A percentile compares a stretch with the other conserved stretches of the same genome.
Conservation (phyloP, 2,113 vertebrate genomes). For the Ursus arctos region DNA sequence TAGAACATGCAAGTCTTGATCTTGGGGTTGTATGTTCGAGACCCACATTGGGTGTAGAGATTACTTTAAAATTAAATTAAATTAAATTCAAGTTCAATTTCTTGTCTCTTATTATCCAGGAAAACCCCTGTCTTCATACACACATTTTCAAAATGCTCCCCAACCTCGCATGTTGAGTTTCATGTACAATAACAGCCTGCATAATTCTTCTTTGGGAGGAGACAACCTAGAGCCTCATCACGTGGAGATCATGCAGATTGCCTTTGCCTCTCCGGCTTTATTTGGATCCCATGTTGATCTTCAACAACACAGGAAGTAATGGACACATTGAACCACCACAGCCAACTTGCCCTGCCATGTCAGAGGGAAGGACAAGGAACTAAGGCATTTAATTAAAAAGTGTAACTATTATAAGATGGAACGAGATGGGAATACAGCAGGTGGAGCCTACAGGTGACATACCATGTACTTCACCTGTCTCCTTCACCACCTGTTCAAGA, state of each 20-base stretch:
- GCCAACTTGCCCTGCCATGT: accelerated
- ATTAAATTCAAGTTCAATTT: too few relatives aligned
- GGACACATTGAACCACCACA: accelerated
- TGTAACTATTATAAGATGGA: background rate
- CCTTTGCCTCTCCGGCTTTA: too few relatives aligned
- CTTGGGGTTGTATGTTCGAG: background rate
- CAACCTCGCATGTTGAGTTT: accelerated
- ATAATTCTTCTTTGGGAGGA: accelerated
- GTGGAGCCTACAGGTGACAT: accelerated
- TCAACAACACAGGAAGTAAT: accelerated
- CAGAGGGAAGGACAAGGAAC: background rate
- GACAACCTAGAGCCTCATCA: accelerated
- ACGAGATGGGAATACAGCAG: accelerated
- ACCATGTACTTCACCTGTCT: accelerated
- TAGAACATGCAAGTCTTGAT: background rate
- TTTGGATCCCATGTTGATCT: accelerated
- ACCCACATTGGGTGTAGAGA: background rate
- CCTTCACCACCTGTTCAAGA: background rate
- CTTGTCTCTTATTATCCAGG: background rate
- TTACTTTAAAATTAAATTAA: background rate
- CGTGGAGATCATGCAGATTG: accelerated
- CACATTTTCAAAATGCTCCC: background rate
- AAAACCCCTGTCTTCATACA: background rate
- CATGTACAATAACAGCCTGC: accelerated
- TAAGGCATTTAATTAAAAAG: background rate